A percentile compares a stretch with the other conserved stretches of the same genome.
phyloP scores from a whole-genome alignment of 2,113 vertebrate species.

The Empidonax alnorum region DNA sequence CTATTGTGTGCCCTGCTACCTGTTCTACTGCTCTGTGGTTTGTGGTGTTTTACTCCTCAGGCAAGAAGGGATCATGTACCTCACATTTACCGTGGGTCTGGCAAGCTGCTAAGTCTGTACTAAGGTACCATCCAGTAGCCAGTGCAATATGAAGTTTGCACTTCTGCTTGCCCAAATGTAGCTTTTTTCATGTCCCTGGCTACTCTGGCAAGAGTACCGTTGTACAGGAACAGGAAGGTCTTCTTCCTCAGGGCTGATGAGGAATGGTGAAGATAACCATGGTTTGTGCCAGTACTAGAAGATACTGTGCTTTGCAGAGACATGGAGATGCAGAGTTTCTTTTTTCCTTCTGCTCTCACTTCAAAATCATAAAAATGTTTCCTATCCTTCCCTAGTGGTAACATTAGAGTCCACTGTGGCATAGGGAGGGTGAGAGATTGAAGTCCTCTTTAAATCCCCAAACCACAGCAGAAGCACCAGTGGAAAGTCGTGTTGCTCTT shows the following conservation, averaged over 20 bases:
- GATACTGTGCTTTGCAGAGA: not conserved
- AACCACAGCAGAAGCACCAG: conserved; percentile 26
- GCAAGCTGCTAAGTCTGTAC: not conserved
- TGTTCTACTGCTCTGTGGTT: not conserved
- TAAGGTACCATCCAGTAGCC: not conserved
- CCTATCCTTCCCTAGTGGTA: not conserved
- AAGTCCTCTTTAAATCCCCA: conserved; percentile 22
- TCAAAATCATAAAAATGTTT: not conserved
- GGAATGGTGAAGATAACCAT: not conserved
- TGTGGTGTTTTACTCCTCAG: not conserved
- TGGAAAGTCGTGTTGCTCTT: not conserved
- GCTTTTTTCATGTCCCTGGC: not conserved
- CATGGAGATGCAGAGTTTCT: not conserved
- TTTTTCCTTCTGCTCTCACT: not conserved
- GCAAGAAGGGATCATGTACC: not conserved
- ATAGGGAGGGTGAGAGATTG: not conserved
- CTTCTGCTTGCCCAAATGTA: not conserved
- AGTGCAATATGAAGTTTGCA: not conserved
- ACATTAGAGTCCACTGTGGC: conserved; percentile 36
- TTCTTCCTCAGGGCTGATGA: not conserved
- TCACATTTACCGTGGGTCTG: not conserved
- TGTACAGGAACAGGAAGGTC: not conserved
- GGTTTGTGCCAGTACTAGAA: not conserved
- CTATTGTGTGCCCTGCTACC: not conserved
- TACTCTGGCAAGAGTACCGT: not conserved